Conservation (phyloP, 2,113 vertebrate species). For the Aleadryas rufinucha region DNA sequence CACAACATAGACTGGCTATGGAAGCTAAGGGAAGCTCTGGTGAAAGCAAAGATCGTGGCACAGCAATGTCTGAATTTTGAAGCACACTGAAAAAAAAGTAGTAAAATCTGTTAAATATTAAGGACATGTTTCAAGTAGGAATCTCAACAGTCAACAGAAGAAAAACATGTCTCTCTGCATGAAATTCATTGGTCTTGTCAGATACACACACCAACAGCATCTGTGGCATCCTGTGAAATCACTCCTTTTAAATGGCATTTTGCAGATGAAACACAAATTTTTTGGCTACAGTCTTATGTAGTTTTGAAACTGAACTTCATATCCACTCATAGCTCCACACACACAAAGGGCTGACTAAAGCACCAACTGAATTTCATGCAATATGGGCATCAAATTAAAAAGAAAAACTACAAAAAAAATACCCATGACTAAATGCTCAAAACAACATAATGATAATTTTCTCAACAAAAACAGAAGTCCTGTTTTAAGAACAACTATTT, state of each 20-base stretch:
- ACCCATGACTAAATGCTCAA: background rate
- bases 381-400: background rate
- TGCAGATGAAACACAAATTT: constrained; percentile 30
- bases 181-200: constrained; percentile 34
- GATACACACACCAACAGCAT: constrained; percentile 31
- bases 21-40: background rate
- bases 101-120: constrained; percentile 6
- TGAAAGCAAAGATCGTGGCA: background rate
- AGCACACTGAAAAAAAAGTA: background rate
- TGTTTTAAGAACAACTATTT: background rate
- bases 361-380: background rate
- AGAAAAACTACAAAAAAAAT: background rate
- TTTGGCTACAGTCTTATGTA: background rate
- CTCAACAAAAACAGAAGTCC: background rate
- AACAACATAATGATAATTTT: background rate
- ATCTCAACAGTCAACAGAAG: constrained; percentile 1
- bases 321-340: background rate
- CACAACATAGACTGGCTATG: background rate
- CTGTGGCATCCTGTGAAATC: constrained; percentile 48
- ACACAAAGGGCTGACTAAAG: constrained; percentile 1
- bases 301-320: background rate
- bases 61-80: background rate
- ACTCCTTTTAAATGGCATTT: constrained; percentile 33
- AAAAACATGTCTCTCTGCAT: background rate
- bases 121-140: background rate